Evolutionary conservation across 2,888 invertebrate species (phyloP), one percentile per base, ranked within the genome.

Genomic region (Diogma glabrata): DNA sequence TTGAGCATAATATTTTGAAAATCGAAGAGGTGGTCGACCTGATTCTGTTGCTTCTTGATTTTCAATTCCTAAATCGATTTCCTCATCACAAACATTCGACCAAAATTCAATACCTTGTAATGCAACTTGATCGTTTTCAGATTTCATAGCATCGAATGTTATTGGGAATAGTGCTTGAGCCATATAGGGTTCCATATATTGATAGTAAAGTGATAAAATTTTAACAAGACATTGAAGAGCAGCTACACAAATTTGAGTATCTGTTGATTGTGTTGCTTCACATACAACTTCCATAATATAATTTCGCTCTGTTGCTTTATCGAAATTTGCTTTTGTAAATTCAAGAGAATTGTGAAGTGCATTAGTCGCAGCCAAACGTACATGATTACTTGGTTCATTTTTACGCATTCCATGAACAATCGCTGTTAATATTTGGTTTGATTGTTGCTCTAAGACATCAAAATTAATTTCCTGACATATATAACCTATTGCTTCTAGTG

Each of bases 221-320:
- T 94, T 95, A 5, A 84, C 99, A 64, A 99, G 78, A 74, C 99
- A 99, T 69, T 99, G 97, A 51, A 99, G 75, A 3, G 99, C 95
- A 9, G 95, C 94, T 14, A 99, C 97, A 74, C 87, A 83, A 47
- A 99, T 91, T 71, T 90, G 85, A 53, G 87, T 84, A 64, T 96
- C 92, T 49, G 77, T 72, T 6, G 90, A 92, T 69, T 97, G 97
- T 2, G 99, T 99, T 3, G 97, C 93, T 73, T 97, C 95, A 74
- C 99, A 99, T 7, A 99, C 96, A 50, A 95, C 94, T 75, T 99
- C 95, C 99, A 99, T 99, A 51, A 99, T 97, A 67, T 93, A 95
- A 72, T 99, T 94, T 57, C 99, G 78, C 72, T 99, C 99, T 52
- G 86, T 81, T 76, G 96, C 95, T 66, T 90, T 91, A 61, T 96